These are phyloP conservation scores for Drosophila basisetae DNA, from an alignment of 2,888 invertebrate genomes.

Conservation along the genomic window DNA sequence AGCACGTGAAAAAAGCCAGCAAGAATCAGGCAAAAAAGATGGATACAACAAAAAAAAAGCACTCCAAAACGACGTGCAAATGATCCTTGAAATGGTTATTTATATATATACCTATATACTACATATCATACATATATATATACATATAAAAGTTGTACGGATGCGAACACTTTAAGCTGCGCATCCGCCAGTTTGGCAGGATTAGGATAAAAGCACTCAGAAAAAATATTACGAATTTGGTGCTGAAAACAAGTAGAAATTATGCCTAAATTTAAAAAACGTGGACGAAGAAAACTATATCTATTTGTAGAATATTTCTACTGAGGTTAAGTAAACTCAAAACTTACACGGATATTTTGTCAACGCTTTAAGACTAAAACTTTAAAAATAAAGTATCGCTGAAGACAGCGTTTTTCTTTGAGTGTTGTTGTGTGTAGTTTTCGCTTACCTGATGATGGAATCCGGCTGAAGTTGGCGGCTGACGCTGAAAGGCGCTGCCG, in stretches of 20 bases:
- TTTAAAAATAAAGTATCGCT: too few species aligned
- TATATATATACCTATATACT: conserved; percentile 3
- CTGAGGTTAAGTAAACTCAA: background rate
- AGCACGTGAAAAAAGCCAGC: conserved; percentile 9
- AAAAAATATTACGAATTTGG: background rate
- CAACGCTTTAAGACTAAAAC: background rate
- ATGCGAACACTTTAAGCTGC: conserved; percentile 6
- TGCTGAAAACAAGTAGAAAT: background rate
- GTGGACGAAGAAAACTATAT: background rate
- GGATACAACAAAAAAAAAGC: conserved; percentile 56
- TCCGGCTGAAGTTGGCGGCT: conserved; percentile 73
- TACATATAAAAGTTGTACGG: background rate
- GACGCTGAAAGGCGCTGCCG: conserved; percentile 83
- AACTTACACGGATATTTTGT: background rate
- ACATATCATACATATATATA: background rate
- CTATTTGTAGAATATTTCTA: background rate
- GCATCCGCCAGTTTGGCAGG: conserved; percentile 4
- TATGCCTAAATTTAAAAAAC: background rate
- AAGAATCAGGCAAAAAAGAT: conserved; percentile 28
- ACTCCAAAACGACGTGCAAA: conserved; percentile 69
- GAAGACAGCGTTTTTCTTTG: background rate
- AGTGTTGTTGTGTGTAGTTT: background rate
- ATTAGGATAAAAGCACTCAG: background rate
- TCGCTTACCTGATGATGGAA: conserved; percentile 83
- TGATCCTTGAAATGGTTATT: conserved; percentile 70